Conservation (phyloP, 2,797 vertebrate species). For the Gallinago nigripennis region DNA sequence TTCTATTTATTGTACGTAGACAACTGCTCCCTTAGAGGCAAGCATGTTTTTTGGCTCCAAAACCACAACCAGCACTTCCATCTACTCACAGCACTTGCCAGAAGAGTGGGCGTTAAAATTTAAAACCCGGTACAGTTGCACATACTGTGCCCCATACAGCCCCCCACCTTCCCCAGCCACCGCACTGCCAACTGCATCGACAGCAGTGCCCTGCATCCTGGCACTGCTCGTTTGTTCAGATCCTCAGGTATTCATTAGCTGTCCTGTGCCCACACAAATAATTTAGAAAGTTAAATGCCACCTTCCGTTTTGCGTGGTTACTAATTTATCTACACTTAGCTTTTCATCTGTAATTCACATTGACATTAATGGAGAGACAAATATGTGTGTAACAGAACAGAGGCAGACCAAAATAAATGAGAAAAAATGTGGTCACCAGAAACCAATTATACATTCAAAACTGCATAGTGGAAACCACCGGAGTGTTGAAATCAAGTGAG, state of each 20-base stretch:
- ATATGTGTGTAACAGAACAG: conserved; percentile 22
- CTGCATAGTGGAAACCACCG: neutral
- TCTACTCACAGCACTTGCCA: neutral
- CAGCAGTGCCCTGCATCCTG: neutral
- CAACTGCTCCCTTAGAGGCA: neutral
- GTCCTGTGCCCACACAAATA: conserved; percentile 45
- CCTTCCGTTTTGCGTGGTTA: conserved; percentile 9
- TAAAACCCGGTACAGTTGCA: neutral
- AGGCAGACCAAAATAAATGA: conserved; percentile 49
- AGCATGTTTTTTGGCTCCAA: neutral
- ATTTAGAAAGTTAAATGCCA: conserved; percentile 19
- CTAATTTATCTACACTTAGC: conserved; percentile 49
- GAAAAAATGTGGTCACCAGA: conserved; percentile 55
- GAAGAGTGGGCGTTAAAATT: neutral
- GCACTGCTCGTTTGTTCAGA: neutral
- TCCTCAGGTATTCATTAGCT: conserved; percentile 36
- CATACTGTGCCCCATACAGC: neutral
- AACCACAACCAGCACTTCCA: neutral
- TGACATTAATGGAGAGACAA: conserved; percentile 63
- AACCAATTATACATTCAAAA: conserved; percentile 43
- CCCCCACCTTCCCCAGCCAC: neutral
- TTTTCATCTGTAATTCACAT: conserved; percentile 48
- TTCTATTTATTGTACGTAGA: neutral
- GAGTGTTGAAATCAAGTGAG: conserved; percentile 23
- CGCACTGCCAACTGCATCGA: rapidly evolving